Conservation (phyloP, 2,888 invertebrate genomes). For the Augiades crinisus region DNA sequence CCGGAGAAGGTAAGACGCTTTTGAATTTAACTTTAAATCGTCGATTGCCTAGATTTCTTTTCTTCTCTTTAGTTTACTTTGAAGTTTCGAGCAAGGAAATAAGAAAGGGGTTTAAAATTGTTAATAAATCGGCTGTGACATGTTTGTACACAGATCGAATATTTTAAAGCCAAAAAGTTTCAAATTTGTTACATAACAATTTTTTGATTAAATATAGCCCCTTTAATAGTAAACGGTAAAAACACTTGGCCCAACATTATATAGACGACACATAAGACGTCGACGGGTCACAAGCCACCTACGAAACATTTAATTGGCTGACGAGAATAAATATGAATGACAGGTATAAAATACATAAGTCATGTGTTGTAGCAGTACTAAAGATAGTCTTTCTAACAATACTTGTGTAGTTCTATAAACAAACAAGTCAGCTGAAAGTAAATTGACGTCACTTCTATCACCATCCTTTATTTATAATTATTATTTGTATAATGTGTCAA, state of each 20-base stretch:
- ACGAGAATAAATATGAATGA: slow-evolving; percentile 21
- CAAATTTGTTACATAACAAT: neutral
- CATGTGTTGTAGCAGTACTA: slow-evolving; percentile 19
- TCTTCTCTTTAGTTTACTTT: too few species aligned
- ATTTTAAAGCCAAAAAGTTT: too few species aligned
- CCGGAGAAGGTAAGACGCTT: neutral
- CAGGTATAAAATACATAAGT: slow-evolving; percentile 22
- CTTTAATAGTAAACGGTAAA: slow-evolving; percentile 11
- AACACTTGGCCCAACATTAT: slow-evolving; percentile 12
- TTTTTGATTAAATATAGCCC: neutral
- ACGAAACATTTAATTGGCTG: slow-evolving; percentile 22
- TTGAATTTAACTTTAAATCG: neutral
- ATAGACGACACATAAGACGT: slow-evolving; percentile 2
- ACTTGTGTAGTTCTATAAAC: slow-evolving; percentile 33
- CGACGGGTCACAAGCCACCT: slow-evolving; percentile 11
- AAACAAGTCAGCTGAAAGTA: slow-evolving; percentile 30
- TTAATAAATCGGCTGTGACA: too few species aligned
- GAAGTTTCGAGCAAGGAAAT: too few species aligned
- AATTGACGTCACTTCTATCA: slow-evolving; percentile 31
- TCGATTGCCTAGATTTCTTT: too few species aligned
- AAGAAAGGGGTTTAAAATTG: neutral
- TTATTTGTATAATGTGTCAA: slow-evolving; percentile 29
- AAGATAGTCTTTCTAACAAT: slow-evolving; percentile 30
- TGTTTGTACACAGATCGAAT: too few species aligned
- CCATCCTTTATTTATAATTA: slow-evolving; percentile 39